Evolutionary conservation across 2,888 invertebrate species (phyloP).

Genomic region (Cacoxenus indagator): DNA sequence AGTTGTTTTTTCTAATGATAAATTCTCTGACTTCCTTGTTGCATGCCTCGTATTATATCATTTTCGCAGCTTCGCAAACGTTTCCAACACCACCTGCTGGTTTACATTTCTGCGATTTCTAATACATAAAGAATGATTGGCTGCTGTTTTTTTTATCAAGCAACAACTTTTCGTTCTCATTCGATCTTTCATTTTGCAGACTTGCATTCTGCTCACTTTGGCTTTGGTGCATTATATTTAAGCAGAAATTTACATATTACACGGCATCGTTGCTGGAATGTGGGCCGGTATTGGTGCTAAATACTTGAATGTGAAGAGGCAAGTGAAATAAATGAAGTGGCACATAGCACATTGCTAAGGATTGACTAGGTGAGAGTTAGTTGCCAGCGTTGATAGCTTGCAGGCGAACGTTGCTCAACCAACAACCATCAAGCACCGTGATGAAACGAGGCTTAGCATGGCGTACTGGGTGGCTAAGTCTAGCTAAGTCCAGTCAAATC

Average conservation of each 20-base stretch:
- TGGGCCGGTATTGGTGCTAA: too few species aligned
- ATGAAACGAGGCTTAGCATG: too few species aligned
- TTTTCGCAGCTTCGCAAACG: not conserved
- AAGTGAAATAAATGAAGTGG: not conserved
- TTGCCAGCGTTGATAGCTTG: too few species aligned
- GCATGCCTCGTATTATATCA: not conserved
- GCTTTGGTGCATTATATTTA: not conserved
- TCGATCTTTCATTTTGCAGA: not conserved
- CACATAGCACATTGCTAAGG: too few species aligned
- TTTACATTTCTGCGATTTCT: slow-evolving; percentile 44
- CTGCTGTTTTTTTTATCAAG: slow-evolving; percentile 13
- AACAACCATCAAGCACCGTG: too few species aligned
- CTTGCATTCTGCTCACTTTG: not conserved
- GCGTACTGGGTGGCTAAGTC: too few species aligned
- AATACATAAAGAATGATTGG: slow-evolving; percentile 48
- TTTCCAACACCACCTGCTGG: not conserved
- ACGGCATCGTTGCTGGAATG: too few species aligned
- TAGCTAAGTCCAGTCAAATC: too few species aligned
- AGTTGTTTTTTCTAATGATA: too few species aligned
- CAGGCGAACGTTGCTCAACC: too few species aligned
- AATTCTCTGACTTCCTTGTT: too few species aligned
- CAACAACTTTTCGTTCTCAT: not conserved
- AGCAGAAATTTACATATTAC: slow-evolving; percentile 8
- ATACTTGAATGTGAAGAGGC: not conserved
- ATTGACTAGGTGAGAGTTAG: too few species aligned